These are phyloP conservation scores for Isotomurus palustris DNA, from an alignment of 2,888 invertebrate species.

Conservation along the genomic window DNA sequence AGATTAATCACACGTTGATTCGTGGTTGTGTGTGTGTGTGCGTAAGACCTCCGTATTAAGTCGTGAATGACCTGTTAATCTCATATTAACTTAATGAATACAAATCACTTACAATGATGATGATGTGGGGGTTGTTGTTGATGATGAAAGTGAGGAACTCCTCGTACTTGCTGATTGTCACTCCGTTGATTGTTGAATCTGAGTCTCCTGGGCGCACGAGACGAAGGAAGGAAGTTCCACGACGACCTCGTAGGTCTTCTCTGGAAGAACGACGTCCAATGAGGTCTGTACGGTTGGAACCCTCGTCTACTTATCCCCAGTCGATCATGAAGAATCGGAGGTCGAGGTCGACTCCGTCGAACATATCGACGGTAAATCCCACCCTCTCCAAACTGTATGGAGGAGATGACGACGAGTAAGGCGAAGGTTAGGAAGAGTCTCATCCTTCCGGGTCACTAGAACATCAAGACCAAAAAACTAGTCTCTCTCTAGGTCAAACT, in stretches of 20 bases:
- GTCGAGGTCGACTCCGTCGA: constrained; percentile 26
- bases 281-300: background rate
- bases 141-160: constrained; percentile 35
- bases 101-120: constrained; percentile 23
- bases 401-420: constrained; percentile 26
- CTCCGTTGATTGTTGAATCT: constrained; percentile 19
- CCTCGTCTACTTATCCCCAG: background rate
- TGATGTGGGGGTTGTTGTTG: constrained; percentile 25
- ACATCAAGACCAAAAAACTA: constrained; percentile 45
- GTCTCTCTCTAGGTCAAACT: constrained; percentile 45
- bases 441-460: constrained; percentile 45
- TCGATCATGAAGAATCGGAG: constrained; percentile 13
- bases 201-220: constrained; percentile 12
- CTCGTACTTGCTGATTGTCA: too few species aligned
- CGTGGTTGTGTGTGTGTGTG: too few species aligned
- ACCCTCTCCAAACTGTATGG: constrained; percentile 27
- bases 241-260: background rate
- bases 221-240: constrained; percentile 4
- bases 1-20: too few species aligned
- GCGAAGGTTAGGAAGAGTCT: constrained; percentile 32
- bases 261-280: constrained; percentile 5
- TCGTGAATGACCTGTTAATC: too few species aligned
- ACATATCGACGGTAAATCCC: constrained; percentile 38
- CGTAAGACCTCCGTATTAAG: too few species aligned
- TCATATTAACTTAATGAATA: background rate